Percentiles rank a stretch among this genome's conserved stretches.
Conservation (phyloP, 2,113 vertebrate genomes). For the Poecile atricapillus region DNA sequence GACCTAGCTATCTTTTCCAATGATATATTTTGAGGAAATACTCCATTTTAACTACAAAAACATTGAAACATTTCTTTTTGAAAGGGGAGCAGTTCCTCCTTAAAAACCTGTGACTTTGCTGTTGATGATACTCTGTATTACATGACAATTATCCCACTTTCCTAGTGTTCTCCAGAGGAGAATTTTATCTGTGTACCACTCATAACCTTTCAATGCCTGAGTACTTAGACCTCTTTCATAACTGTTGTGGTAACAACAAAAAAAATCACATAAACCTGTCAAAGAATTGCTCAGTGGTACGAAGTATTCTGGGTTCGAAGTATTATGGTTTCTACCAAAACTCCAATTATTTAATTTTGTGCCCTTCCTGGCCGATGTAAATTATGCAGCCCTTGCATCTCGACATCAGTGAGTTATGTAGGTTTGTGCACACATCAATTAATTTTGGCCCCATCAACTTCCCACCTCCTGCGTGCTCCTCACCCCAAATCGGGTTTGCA, state of each 20-base stretch:
- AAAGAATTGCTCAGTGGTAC: neutral
- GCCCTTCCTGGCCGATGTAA: constrained; percentile 15
- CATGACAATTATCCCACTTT: neutral
- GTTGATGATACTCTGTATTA: neutral
- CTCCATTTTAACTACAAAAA: neutral
- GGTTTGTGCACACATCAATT: constrained; percentile 30
- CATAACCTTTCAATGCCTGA: neutral
- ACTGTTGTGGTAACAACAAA: neutral
- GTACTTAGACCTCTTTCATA: neutral
- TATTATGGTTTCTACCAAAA: constrained; percentile 43
- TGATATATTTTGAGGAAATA: neutral
- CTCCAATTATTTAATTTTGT: constrained; percentile 43
- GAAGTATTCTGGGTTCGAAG: neutral
- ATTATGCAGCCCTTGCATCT: constrained; percentile 30
- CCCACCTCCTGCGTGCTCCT: constrained; percentile 27
- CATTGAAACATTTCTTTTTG: neutral
- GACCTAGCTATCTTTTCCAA: neutral
- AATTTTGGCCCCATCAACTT: constrained; percentile 54
- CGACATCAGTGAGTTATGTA: constrained; percentile 7
- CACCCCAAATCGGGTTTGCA: constrained; percentile 5
- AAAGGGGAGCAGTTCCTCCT: neutral
- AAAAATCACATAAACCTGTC: constrained; percentile 7
- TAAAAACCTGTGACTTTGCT: neutral
- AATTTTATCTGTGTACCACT: neutral
- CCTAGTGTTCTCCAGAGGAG: neutral